A percentile compares a stretch with the other conserved stretches of the same genome.
phyloP scores from a whole-genome alignment of 2,113 vertebrate genomes.

The Capreolus pygargus region DNA sequence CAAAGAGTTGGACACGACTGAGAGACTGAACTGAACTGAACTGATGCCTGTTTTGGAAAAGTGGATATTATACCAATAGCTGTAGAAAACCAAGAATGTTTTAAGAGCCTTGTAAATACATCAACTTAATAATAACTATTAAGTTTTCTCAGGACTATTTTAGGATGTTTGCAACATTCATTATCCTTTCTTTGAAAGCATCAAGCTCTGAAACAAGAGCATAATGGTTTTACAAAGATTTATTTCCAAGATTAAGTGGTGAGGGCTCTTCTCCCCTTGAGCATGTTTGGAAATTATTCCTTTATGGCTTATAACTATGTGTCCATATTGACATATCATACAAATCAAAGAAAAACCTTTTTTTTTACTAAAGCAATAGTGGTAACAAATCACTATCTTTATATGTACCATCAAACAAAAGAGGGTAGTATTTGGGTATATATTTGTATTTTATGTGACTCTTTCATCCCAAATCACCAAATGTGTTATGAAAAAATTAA shows the following conservation, averaged over 20 bases:
- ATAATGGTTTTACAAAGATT: constrained; percentile 35
- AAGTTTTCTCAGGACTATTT: constrained; percentile 6
- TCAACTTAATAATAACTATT: constrained; percentile 31
- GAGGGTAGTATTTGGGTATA: background rate
- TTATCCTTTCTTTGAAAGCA: constrained; percentile 44
- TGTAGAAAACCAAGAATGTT: background rate
- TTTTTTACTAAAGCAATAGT: background rate
- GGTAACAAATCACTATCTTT: background rate
- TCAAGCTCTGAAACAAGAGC: constrained; percentile 3
- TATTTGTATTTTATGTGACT: background rate
- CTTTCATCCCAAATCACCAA: background rate
- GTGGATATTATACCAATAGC: background rate
- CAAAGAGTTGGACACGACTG: no score
- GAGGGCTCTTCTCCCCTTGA: background rate
- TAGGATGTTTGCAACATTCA: background rate
- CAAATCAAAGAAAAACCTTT: background rate
- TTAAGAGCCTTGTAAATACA: constrained; percentile 16
- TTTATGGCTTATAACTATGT: background rate
- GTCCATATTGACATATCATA: background rate
- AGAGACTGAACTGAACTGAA: no score
- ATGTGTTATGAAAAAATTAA: background rate
- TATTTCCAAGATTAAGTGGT: constrained; percentile 32
- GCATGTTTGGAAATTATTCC: background rate
- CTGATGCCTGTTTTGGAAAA: background rate
- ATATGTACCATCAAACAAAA: background rate